Conservation (phyloP, 2,113 vertebrate species). For the Callipepla squamata region DNA sequence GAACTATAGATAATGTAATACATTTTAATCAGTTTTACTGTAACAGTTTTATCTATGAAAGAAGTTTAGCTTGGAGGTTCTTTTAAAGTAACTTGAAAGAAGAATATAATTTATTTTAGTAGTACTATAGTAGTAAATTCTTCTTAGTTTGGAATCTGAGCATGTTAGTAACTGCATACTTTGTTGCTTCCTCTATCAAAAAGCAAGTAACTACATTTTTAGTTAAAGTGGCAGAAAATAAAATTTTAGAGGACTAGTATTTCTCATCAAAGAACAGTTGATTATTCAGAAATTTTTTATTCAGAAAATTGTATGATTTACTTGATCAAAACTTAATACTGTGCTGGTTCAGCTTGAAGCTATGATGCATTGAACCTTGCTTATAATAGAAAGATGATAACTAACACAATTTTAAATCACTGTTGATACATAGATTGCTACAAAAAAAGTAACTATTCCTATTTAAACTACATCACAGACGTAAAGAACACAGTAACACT, state of each 20-base stretch:
- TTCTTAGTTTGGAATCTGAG: neutral
- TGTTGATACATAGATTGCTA: neutral
- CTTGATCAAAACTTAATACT: neutral
- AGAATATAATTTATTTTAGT: neutral
- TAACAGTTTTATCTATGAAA: conserved; percentile 20
- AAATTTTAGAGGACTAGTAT: neutral
- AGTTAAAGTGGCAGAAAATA: neutral
- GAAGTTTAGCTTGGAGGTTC: neutral
- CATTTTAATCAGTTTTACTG: conserved; percentile 52
- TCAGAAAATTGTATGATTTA: neutral
- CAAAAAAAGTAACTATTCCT: neutral
- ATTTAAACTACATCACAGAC: neutral
- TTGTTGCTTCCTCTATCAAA: neutral
- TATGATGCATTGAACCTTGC: neutral
- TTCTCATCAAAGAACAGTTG: neutral
- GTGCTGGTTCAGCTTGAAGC: no score
- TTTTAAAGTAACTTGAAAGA: conserved; percentile 32
- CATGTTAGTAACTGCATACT: neutral
- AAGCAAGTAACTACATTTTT: neutral
- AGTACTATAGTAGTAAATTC: neutral
- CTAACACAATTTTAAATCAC: neutral
- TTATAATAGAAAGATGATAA: neutral
- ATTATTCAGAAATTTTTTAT: no score
- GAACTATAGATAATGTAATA: conserved; percentile 42
- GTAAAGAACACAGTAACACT: neutral